Evolutionary conservation across 1,140 invertebrate genomes (phyloP), one percentile per base, ranked within the genome.

Genomic region (Bilobella aurantiaca): DNA sequence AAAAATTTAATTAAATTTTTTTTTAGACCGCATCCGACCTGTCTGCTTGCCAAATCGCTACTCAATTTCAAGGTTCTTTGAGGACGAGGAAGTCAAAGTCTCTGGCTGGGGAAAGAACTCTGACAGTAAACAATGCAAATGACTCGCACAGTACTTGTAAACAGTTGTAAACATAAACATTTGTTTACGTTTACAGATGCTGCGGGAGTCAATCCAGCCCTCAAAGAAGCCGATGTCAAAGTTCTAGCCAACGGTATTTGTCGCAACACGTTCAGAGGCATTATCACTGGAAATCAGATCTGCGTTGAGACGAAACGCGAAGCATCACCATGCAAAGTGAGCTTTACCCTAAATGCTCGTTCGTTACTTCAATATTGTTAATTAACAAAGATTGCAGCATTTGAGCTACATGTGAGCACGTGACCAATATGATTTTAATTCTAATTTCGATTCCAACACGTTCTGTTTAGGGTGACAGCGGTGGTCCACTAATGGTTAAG

Each of bases 11-110:
- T 53, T 56, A 16, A n/a, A n/a, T 28, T 31, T 65, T 65, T 58
- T 61, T 64, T 14, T 46, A 71, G 71, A 73, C 31, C 56, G 58
- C 34, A 69, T 73, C 12, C 46, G 64, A 23, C 69, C 72, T 5
- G 57, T 73, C 25, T 73, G 72, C 53, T 58, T 73, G 18, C 72
- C 72, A 23, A 71, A 71, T 30, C 63, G 65, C n/a, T 67, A 64
- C 28, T 67, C 53, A 27, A 27, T 67, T 0, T 58, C 65, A 12
- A 32, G 63, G 27, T 64, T 60, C 18, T 71, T 69, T 56, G 29
- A 21, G 14, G 72, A 70, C 32, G 70, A 71, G 42, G 31, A 49
- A 2, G 67, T 72, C 1, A 21, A 68, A 30, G 69, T 73, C 1
- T 49, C 65, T 29, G 72, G 72, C 47, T 73, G 72, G 72, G 72